Evolutionary conservation across 2,797 vertebrate species (phyloP), one percentile per base, ranked within the genome.

Genomic region (Apodemus agrarius): DNA sequence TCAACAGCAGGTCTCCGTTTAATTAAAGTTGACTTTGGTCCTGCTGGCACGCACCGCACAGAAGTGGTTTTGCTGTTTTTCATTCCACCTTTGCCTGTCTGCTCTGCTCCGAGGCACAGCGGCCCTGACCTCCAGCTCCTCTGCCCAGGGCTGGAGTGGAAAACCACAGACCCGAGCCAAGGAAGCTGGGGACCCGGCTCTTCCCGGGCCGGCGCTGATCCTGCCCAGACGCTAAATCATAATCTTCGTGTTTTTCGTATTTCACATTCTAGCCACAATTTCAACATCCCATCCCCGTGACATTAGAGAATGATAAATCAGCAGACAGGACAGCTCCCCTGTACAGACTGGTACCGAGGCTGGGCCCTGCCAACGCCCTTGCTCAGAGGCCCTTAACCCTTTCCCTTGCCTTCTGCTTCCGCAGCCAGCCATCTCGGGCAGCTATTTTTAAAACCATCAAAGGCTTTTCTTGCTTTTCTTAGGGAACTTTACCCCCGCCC

Each of bases 331-430:
- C 99, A 99, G 99, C 99, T 99, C 99, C 99, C 99, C 99, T 99
- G 99, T 96, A 99, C 99, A 98, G 99, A 98, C 99, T 99, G 99
- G 99, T 99, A 99, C 99, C 99, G 98, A 98, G 99, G 98, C 99
- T 98, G 96, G 99, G 99, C 99, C 98, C 98, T 98, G 99, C 99
- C 99, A 98, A 99, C 99, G 98, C 99, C 99, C 98, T 98, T 98
- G 59, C 79, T 54, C 46, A 6, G 40, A 40, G 2, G 97, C 92
- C 91, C 94, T 99, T 99, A 99, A 99, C 98, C 98, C 99, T 97
- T 98, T 98, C 98, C 34, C 37, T 3, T 0, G 63, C 75, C 31
- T 80, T 61, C 87, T 67, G 4, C 34, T 95, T 96, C 96, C 97
- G 96, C 97, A 96, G 34, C 43, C 1, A 2, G 54, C 16, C 29